Evolutionary conservation across 2,797 vertebrate species (phyloP), one percentile per base, ranked within the genome.

Genomic region (Smutsia gigantea): DNA sequence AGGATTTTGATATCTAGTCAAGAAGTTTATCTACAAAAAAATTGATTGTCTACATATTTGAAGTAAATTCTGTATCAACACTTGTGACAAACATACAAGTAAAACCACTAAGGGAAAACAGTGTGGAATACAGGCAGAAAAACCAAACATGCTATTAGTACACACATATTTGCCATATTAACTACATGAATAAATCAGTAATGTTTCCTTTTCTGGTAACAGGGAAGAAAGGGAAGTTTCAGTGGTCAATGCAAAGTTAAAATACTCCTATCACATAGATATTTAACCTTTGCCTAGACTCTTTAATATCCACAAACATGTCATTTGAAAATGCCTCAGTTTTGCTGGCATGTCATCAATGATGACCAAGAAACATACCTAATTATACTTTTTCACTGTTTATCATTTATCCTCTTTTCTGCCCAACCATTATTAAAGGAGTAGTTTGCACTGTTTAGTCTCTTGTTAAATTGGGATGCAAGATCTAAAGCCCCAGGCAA

Each of bases 371-470:
- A 98, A 98, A 93, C 94, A 97, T 97, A 61, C 1, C 95, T 96
- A 98, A 91, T 98, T 98, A 98, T 0, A 0, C 95, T 97, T 96
- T 95, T 95, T 96, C 29, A 0, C 94, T 98, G 98, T 98, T 98
- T 98, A 98, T 93, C 96, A 64, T 97, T 97, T 98, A 83, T 96
- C 93, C 95, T 96, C 90, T 97, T 97, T 94, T 97, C 97, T 97
- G 98, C 97, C 97, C 97, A 89, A 92, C 97, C 93, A 79, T 98
- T 98, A 97, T 97, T 97, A 98, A 96, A 93, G 92, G 97, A 97
- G 98, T 4, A 90, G 98, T 96, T 98, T 97, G 93, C 95, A 97
- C 93, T 98, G 98, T 98, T 99, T 98, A 98, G 98, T 99, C 98
- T 98, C 98, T 95, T 31, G 66, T 94, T 92, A 93, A 95, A 96